phyloP scores from a whole-genome alignment of 2,797 vertebrate genomes.

The Gouania willdenowi region DNA sequence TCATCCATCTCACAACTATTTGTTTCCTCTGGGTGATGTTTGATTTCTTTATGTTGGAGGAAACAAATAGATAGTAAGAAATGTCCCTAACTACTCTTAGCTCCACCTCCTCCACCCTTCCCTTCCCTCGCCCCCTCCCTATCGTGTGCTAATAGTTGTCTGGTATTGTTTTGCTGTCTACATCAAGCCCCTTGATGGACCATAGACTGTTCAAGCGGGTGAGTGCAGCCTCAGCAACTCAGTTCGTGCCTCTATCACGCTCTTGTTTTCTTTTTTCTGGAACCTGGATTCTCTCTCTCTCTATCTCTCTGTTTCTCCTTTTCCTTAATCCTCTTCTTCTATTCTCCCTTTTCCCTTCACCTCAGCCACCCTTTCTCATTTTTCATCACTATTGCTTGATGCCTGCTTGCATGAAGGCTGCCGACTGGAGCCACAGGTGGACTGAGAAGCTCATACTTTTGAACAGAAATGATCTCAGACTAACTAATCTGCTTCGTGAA shows the following conservation, averaged over 20 bases:
- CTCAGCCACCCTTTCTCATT: slow-evolving; percentile 43
- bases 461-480: slow-evolving; percentile 59
- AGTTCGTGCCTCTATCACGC: slow-evolving; percentile 67
- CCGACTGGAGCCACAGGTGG: slow-evolving; percentile 81
- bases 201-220: slow-evolving; percentile 99
- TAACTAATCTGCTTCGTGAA: slow-evolving; percentile 82
- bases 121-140: slow-evolving; percentile 63
- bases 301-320: not conserved
- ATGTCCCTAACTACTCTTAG: slow-evolving; percentile 48
- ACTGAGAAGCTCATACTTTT: slow-evolving; percentile 66
- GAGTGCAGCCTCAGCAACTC: slow-evolving; percentile 98
- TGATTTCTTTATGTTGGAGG: slow-evolving; percentile 22
- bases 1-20: slow-evolving; percentile 4
- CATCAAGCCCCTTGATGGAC: slow-evolving; percentile 99
- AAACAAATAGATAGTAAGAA: slow-evolving; percentile 41
- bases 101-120: slow-evolving; percentile 34
- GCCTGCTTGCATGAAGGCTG: slow-evolving; percentile 99
- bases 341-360: slow-evolving; percentile 28
- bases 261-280: slow-evolving; percentile 17
- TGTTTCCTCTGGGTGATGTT: slow-evolving; percentile 18
- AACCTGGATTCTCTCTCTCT: slow-evolving; percentile 4
- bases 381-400: slow-evolving; percentile 84
- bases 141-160: slow-evolving; percentile 97
- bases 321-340: slow-evolving; percentile 19
- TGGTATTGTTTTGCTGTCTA: slow-evolving; percentile 99